Base-by-base conservation (phyloP, 1,140 invertebrate genomes). In the Triops cancriformis region DNA sequence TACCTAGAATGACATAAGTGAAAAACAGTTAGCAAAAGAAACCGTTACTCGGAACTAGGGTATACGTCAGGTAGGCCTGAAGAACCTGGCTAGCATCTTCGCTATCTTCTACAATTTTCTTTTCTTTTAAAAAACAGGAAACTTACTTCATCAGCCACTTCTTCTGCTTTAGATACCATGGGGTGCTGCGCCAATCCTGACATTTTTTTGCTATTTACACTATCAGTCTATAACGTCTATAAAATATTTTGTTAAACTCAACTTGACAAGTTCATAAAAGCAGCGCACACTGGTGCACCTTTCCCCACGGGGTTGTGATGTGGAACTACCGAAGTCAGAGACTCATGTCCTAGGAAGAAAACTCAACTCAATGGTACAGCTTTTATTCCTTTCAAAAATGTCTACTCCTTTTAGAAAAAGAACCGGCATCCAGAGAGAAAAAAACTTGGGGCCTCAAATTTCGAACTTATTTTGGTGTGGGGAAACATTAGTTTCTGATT, bases 131-230 rank as follows among this genome's bases (percentile, higher is more conserved):
- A 45, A 73, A 76, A 78, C 77, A 72, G 78, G 76, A 81, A 83
- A 83, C 80, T 88, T 88, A 97, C 96, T 91, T 96, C 93, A 87
- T 98, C 96, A 77, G 94, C 95, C 82, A 96, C 87, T 86, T 98
- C 95, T 88, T 98, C 95, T 72, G 94, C 95, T 84, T 91, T 94
- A 79, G 93, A 90, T 82, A 97, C 87, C 83, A 95, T 90, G 18
- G 73, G 78, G 18, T 76, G 73, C n/a, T 41, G 45, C n/a, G 28
- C 72, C n/a, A 79, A 41, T 27, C 74, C 78, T n/a, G 78, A 72
- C 78, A 79, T 79, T 77, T 27, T 42, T 72, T 37, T 26, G 76
- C 51, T 72, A 73, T 64, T 64, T 64, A 64, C 51, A 64, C 10
- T 14, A 64, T 5, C 23, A 64, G 23, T 64, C 51, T 64, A 64